Conservation (phyloP, 1,140 invertebrate species). For the Metopolophium dirhodum region DNA sequence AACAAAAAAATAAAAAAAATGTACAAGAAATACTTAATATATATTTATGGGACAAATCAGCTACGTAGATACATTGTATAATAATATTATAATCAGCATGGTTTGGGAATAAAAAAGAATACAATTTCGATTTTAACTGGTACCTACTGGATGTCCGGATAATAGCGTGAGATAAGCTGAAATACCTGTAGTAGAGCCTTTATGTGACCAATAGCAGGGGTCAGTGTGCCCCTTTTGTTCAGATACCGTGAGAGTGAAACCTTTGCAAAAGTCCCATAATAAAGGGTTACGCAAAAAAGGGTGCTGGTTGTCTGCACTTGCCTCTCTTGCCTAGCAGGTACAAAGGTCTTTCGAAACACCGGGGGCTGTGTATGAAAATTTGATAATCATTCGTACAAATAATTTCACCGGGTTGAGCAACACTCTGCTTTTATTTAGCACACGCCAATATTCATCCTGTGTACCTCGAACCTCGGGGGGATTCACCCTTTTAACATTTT, state of each 20-base stretch:
- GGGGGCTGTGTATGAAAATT: conserved; percentile 24
- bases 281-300: conserved; percentile 52
- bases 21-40: background rate
- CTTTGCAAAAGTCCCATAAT: conserved; percentile 56
- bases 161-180: conserved; percentile 46
- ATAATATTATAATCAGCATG: background rate
- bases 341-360: conserved; percentile 42
- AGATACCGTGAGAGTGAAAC: conserved; percentile 49
- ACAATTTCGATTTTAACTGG: background rate
- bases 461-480: background rate
- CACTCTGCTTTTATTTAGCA: conserved; percentile 42
- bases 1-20: background rate
- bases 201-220: conserved; percentile 33
- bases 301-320: conserved; percentile 42
- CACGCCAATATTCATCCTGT: conserved; percentile 48
- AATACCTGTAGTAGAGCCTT: conserved; percentile 28
- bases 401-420: conserved; percentile 42
- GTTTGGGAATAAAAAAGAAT: conserved; percentile 2
- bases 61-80: background rate
- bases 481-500: conserved; percentile 45
- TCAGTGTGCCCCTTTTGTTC: conserved; percentile 30
- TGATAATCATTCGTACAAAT: conserved; percentile 46
- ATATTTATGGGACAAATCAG: background rate
- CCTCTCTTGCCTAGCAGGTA: conserved; percentile 49
- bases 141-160: conserved; percentile 4